Conservation (phyloP, 2,888 invertebrate genomes). For the Tolmerus cingulatus region DNA sequence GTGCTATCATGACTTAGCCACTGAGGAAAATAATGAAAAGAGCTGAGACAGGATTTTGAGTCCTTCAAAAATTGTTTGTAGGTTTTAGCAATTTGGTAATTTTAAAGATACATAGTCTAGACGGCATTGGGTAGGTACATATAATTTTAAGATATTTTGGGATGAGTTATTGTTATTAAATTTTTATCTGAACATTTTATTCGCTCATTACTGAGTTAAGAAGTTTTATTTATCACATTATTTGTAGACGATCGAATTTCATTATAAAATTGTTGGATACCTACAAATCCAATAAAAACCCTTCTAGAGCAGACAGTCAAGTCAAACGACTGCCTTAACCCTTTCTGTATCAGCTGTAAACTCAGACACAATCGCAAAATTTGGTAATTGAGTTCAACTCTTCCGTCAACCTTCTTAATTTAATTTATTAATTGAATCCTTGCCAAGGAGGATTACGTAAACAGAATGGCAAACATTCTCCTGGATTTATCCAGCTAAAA, state of each 20-base stretch:
- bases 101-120: not conserved
- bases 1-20: not conserved
- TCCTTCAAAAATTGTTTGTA: not conserved
- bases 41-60: not conserved
- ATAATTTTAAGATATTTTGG: not conserved
- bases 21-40: not conserved
- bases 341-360: not conserved
- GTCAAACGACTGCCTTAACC: not conserved
- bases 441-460: conserved; percentile 42
- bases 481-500: not conserved
- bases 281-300: not conserved
- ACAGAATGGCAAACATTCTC: conserved; percentile 44
- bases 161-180: too few species aligned
- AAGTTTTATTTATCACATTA: not conserved
- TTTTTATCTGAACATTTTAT: not conserved
- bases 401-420: conserved; percentile 43
- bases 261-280: not conserved
- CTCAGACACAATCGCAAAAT: conserved; percentile 27
- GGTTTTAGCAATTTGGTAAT: not conserved
- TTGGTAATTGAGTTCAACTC: conserved; percentile 36
- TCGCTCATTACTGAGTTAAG: too few species aligned
- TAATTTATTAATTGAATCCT: conserved; percentile 48
- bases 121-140: not conserved
- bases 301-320: not conserved
- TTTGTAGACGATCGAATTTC: not conserved